These are phyloP conservation scores for Neoniphon sammara DNA, from an alignment of 2,797 vertebrate species.

Conservation along the genomic window DNA sequence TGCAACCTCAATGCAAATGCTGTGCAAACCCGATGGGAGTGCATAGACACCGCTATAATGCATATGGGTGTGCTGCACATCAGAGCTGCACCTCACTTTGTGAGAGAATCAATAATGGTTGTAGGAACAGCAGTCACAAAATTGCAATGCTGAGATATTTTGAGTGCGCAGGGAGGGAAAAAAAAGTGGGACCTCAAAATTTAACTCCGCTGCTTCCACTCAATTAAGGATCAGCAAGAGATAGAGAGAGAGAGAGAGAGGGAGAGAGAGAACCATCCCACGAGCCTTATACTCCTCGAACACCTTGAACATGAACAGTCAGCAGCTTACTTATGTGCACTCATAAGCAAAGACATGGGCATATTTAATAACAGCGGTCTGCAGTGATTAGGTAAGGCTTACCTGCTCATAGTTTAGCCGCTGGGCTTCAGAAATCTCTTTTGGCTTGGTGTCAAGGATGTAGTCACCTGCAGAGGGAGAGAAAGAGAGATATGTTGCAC, in stretches of 20 bases:
- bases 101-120: not conserved
- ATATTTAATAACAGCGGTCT: conserved; percentile 23
- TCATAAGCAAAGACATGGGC: conserved; percentile 43
- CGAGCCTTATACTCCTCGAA: conserved; percentile 26
- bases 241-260: conserved; percentile 7
- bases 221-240: not conserved
- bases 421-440: conserved; percentile 98
- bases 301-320: conserved; percentile 38
- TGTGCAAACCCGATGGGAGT: not conserved
- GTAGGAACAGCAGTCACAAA: conserved; percentile 6
- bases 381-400: conserved; percentile 46
- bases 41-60: not conserved
- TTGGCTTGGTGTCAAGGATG: conserved; percentile 97
- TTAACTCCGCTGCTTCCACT: conserved; percentile 22
- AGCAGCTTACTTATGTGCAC: conserved; percentile 49
- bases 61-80: not conserved
- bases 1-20: conserved; percentile 49
- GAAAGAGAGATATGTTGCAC: conserved; percentile 28
- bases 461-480: conserved; percentile 90
- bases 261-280: conserved; percentile 22
- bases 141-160: conserved; percentile 7
- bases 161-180: conserved; percentile 18
- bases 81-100: conserved; percentile 4
- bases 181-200: conserved; percentile 21
- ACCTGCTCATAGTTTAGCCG: conserved; percentile 99